These are phyloP conservation scores for Aphelenchoides besseyi DNA, from an alignment of 1,140 invertebrate genomes.

Conservation along the genomic window DNA sequence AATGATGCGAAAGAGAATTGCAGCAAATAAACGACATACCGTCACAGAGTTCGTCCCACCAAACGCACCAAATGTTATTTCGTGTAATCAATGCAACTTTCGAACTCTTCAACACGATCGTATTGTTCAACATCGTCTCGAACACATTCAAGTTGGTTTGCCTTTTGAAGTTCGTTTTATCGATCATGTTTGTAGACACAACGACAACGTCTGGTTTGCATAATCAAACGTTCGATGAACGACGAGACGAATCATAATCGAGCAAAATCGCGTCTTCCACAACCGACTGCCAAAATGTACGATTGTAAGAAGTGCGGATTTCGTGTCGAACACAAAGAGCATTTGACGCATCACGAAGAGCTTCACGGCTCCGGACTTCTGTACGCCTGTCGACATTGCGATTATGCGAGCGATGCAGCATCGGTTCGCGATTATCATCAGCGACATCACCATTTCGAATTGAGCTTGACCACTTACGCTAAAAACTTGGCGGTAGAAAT, in stretches of 20 bases:
- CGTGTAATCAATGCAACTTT: slow-evolving; percentile 20
- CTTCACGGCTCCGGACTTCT: slow-evolving; percentile 17
- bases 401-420: slow-evolving; percentile 17
- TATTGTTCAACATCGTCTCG: slow-evolving; percentile 20
- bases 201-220: slow-evolving; percentile 25
- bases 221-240: slow-evolving; percentile 21
- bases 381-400: slow-evolving; percentile 16
- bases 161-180: slow-evolving; percentile 2
- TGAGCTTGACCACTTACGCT: neutral
- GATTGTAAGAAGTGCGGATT: slow-evolving; percentile 26
- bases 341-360: slow-evolving; percentile 13
- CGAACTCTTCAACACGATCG: slow-evolving; percentile 18
- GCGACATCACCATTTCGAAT: slow-evolving; percentile 17
- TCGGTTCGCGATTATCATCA: slow-evolving; percentile 17
- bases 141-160: slow-evolving; percentile 20
- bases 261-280: slow-evolving; percentile 6
- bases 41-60: slow-evolving; percentile 13
- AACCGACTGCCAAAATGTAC: slow-evolving; percentile 16
- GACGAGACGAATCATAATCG: neutral
- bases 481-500: slow-evolving; percentile 2
- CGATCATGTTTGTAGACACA: slow-evolving; percentile 17
- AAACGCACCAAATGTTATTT: slow-evolving; percentile 20
- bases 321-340: slow-evolving; percentile 6
- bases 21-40: slow-evolving; percentile 18
- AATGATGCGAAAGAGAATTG: slow-evolving; percentile 23